Conservation (phyloP, 2,797 vertebrate genomes). For the Coracias cyanogaster region DNA sequence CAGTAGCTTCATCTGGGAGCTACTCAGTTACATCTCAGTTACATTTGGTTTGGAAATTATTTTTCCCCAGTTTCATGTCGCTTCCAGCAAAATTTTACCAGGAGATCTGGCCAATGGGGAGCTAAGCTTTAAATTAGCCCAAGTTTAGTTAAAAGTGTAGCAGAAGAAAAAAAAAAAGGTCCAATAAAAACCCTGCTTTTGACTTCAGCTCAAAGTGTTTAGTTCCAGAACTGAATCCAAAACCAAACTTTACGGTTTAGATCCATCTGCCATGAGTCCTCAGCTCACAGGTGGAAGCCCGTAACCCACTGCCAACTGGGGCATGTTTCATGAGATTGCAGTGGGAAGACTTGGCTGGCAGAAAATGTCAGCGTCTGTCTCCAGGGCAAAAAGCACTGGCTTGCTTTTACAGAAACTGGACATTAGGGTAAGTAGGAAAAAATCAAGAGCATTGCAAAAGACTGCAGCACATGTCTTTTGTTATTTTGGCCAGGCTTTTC, state of each 20-base stretch:
- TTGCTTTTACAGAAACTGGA: background rate
- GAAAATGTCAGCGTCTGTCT: background rate
- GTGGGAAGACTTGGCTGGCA: constrained; percentile 3
- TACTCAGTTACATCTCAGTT: background rate
- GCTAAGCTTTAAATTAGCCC: background rate
- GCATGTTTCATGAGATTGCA: background rate
- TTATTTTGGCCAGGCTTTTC: background rate
- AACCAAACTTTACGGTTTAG: constrained; percentile 19
- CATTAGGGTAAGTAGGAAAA: background rate
- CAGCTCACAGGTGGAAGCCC: constrained; percentile 3
- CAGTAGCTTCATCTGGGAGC: background rate
- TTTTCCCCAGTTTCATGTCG: background rate
- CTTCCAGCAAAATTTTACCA: background rate
- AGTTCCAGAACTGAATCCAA: constrained; percentile 44
- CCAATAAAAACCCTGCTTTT: background rate
- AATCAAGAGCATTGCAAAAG: background rate
- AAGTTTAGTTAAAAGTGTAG: background rate
- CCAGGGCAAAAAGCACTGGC: background rate
- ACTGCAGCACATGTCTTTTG: background rate
- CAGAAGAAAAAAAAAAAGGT: background rate
- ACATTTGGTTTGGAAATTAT: background rate
- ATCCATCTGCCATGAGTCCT: background rate
- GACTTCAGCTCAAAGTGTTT: background rate
- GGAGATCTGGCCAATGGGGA: background rate
- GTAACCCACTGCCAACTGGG: constrained; percentile 13